phyloP scores from a whole-genome alignment of 2,888 invertebrate species.

The Portevinia maculata region DNA sequence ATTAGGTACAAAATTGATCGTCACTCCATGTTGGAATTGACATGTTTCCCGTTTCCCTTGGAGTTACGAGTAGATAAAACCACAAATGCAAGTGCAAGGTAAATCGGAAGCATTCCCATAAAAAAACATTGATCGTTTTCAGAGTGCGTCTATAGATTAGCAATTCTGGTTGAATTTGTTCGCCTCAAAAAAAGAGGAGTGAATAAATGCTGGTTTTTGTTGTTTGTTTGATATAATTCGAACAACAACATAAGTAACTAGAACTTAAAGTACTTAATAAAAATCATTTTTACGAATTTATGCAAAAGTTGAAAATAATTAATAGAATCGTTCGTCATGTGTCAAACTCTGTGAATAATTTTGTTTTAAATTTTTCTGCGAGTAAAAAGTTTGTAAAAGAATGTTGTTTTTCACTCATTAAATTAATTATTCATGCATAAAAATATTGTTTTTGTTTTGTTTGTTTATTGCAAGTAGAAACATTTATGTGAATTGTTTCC shows the following conservation, averaged over 20 bases:
- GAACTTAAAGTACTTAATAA: not conserved
- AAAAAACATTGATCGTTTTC: slow-evolving; percentile 5
- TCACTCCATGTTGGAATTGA: slow-evolving; percentile 8
- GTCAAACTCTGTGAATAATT: not conserved
- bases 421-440: slow-evolving; percentile 37
- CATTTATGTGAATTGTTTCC: not conserved
- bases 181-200: not conserved
- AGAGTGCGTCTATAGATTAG: not conserved
- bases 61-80: slow-evolving; percentile 24
- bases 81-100: slow-evolving; percentile 57
- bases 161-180: slow-evolving; percentile 2
- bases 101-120: slow-evolving; percentile 53
- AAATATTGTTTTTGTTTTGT: slow-evolving; percentile 8
- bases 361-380: not conserved
- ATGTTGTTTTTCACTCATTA: slow-evolving; percentile 20
- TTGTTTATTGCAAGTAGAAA: slow-evolving; percentile 26
- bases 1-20: not conserved
- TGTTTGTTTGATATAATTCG: not conserved
- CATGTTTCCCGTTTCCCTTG: slow-evolving; percentile 65
- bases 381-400: slow-evolving; percentile 20
- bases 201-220: slow-evolving; percentile 15
- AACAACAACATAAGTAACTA: slow-evolving; percentile 6
- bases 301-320: slow-evolving; percentile 43
- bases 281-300: slow-evolving; percentile 63
- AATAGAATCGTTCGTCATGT: not conserved